Base-by-base conservation (phyloP, 2,113 vertebrate genomes). In the Bufo gargarizans region DNA sequence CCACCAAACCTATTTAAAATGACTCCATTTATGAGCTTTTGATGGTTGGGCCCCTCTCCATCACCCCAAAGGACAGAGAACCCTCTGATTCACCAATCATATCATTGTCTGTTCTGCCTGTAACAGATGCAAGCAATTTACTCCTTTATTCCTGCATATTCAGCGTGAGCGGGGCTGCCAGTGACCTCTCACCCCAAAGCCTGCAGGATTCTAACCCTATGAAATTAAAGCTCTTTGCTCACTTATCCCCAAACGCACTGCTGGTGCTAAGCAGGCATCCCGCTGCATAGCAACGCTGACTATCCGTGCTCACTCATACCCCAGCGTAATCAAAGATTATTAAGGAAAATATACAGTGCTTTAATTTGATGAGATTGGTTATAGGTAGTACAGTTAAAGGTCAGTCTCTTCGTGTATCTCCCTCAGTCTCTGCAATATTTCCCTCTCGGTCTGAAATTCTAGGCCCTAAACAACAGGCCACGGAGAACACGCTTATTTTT, bases 131-230 rank as follows among this genome's bases (percentile, higher is more conserved):
- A 98, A 99, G 97, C 97, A 99, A 99, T 99, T 99, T 99, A 96
- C 96, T 98, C 98, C 96, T 97, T 97, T 97, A 98, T 99, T 99
- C 98, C 98, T 99, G 97, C 97, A 99, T 99, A 99, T 99, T 99
- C 97, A 97, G 96, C 95, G 96, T 93, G 96, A 98, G 97, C 96
- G 96, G 96, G 95, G 97, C 97, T 96, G 96, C 93, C 94, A 96
- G 95, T 95, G 96, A 98, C 98, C 98, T 96, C 91, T 96, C 95
- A 96, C 97, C 97, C 94, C 43, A 69, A 94, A 98, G 97, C 98
- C 98, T 99, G 98, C 98, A 98, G 98, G 98, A 99, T 99, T 98
- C 98, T 99, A 98, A 99, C 98, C 98, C 97, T 98, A 99, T 99
- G 97, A 99, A 99, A 99, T 99, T 99, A 99, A 99, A 99, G 97